Conservation (phyloP, 2,797 vertebrate genomes). For the Harpagifer antarcticus region DNA sequence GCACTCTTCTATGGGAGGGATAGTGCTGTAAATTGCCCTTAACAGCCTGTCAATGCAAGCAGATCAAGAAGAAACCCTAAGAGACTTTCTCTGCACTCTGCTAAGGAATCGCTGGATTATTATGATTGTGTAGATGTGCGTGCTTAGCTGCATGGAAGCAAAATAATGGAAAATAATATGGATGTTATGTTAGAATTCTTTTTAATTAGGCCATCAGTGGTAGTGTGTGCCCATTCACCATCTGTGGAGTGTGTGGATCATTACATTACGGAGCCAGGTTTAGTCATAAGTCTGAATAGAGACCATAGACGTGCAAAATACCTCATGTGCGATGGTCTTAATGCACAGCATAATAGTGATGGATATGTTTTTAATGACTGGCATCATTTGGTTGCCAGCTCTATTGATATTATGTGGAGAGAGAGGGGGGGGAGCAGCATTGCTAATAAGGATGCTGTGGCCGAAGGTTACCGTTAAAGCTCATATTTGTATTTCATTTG, state of each 20-base stretch:
- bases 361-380: constrained; percentile 84
- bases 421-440: constrained; percentile 35
- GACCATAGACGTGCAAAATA: constrained; percentile 52
- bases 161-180: constrained; percentile 66
- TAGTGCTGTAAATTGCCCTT: constrained; percentile 21
- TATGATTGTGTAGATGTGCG: constrained; percentile 29
- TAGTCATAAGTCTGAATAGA: constrained; percentile 66
- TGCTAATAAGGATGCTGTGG: constrained; percentile 75
- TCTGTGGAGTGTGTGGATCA: constrained; percentile 75
- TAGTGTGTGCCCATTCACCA: constrained; percentile 69
- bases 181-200: constrained; percentile 62
- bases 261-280: constrained; percentile 75
- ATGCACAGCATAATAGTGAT: constrained; percentile 82
- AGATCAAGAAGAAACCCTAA: neutral
- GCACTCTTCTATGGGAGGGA: constrained; percentile 1
- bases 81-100: constrained; percentile 3
- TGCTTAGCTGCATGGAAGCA: constrained; percentile 26
- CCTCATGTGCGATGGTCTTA: constrained; percentile 70
- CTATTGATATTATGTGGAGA: constrained; percentile 62
- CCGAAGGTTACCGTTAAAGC: constrained; percentile 77
- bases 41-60: constrained; percentile 7
- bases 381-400: constrained; percentile 59
- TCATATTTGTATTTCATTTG: constrained; percentile 78
- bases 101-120: constrained; percentile 10
- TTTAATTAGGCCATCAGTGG: constrained; percentile 74